phyloP scores from a whole-genome alignment of 2,888 invertebrate genomes.

The Mesodorylaimus sp. region DNA sequence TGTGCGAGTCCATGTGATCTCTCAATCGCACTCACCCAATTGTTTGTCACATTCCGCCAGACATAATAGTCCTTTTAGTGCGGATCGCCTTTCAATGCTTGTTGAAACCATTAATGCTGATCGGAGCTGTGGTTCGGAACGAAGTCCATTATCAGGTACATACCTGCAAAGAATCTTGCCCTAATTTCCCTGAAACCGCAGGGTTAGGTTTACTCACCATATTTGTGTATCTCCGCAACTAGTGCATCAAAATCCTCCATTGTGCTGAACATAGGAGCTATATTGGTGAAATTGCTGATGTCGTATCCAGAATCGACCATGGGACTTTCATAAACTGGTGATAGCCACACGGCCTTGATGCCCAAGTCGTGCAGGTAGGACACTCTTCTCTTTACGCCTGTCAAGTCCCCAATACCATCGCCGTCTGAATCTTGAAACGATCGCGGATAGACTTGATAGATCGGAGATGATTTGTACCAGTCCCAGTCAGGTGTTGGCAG shows the following conservation, averaged over 20 bases:
- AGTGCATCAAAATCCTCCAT: slow-evolving; percentile 29
- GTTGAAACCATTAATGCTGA: slow-evolving; percentile 50
- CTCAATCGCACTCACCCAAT: too few relatives aligned
- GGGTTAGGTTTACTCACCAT: slow-evolving; percentile 22
- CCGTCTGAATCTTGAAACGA: slow-evolving; percentile 29
- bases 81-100: slow-evolving; percentile 41
- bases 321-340: slow-evolving; percentile 62
- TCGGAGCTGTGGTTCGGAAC: slow-evolving; percentile 36
- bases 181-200: too few relatives aligned
- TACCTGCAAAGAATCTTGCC: slow-evolving; percentile 16
- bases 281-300: slow-evolving; percentile 34
- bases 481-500: not conserved
- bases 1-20: slow-evolving; percentile 2
- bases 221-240: slow-evolving; percentile 21
- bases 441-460: slow-evolving; percentile 31
- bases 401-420: slow-evolving; percentile 31
- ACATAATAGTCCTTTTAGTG: slow-evolving; percentile 55
- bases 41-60: slow-evolving; percentile 45
- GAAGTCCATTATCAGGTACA: slow-evolving; percentile 34
- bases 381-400: slow-evolving; percentile 26
- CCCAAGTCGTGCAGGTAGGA: slow-evolving; percentile 50
- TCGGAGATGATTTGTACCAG: slow-evolving; percentile 29
- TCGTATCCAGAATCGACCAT: slow-evolving; percentile 75
- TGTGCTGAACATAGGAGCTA: slow-evolving; percentile 29
- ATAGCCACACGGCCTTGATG: slow-evolving; percentile 58